Evolutionary conservation across 2,113 vertebrate species (phyloP).

Genomic region (Morone chrysops): DNA sequence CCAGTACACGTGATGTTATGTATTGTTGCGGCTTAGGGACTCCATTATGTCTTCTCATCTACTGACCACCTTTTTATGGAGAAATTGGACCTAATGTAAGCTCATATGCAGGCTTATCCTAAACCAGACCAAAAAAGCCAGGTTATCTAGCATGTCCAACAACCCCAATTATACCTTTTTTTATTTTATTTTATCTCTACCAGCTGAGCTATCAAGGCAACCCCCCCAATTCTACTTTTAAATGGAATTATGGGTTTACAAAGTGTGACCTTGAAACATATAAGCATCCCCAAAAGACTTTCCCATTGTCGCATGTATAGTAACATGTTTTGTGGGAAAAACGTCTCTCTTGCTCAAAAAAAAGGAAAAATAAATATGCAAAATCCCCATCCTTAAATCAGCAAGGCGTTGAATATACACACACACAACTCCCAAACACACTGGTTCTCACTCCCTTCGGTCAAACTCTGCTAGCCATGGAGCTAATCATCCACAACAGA

Average conservation of each 20-base stretch:
- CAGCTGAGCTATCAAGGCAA: too few species aligned
- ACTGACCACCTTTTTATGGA: slow-evolving; percentile 37
- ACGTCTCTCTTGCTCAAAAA: not conserved
- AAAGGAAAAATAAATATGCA: slow-evolving; percentile 54
- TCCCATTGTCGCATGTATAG: slow-evolving; percentile 25
- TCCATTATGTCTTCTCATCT: slow-evolving; percentile 52
- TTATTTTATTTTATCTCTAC: too few species aligned
- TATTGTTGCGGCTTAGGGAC: slow-evolving; percentile 27
- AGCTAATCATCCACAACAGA: slow-evolving; percentile 86
- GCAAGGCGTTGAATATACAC: slow-evolving; percentile 39
- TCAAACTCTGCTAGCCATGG: slow-evolving; percentile 80
- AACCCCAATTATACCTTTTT: not conserved
- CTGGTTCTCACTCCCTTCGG: slow-evolving; percentile 71
- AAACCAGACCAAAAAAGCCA: slow-evolving; percentile 5
- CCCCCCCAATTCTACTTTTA: not conserved
- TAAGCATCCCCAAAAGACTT: slow-evolving; percentile 29
- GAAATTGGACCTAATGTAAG: slow-evolving; percentile 24
- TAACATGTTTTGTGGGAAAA: slow-evolving; percentile 29
- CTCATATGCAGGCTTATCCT: slow-evolving; percentile 24
- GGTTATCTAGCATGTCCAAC: not conserved
- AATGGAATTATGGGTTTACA: slow-evolving; percentile 2
- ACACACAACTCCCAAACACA: slow-evolving; percentile 54
- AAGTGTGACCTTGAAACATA: slow-evolving; percentile 59
- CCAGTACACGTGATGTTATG: slow-evolving; percentile 59
- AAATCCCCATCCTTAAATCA: slow-evolving; percentile 67